A percentile compares a stretch with the other conserved stretches of the same genome.
phyloP scores from a whole-genome alignment of 2,888 invertebrate genomes.

The Toxonevra muliebris region DNA sequence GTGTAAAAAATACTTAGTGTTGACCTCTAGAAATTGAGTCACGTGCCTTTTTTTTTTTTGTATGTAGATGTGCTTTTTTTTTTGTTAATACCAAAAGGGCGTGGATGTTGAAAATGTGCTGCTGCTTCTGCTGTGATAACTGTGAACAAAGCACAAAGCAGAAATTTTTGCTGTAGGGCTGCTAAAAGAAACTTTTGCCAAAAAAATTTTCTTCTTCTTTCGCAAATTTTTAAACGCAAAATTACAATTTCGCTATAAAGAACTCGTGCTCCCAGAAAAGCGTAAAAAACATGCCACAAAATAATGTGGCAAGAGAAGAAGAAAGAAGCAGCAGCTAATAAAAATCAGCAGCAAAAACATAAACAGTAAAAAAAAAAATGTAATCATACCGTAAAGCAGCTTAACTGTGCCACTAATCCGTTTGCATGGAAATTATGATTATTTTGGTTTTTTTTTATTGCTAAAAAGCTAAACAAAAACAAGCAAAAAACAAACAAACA shows the following conservation, averaged over 20 bases:
- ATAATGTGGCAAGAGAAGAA: not conserved
- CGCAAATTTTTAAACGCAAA: no score
- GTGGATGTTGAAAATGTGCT: conserved; percentile 20
- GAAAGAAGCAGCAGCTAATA: not conserved
- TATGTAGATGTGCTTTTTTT: conserved; percentile 16
- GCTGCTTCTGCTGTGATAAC: not conserved
- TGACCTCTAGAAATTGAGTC: conserved; percentile 27
- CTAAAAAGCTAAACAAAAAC: no score
- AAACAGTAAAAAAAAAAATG: not conserved
- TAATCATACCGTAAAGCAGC: conserved; percentile 9
- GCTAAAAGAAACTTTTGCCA: no score
- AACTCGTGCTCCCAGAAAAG: no score
- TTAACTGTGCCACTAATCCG: conserved; percentile 13
- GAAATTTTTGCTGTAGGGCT: not conserved
- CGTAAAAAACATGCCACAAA: no score
- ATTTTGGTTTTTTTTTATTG: no score
- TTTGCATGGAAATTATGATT: not conserved
- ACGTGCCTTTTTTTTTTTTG: conserved; percentile 27
- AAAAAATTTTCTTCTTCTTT: no score
- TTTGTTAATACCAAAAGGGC: conserved; percentile 26
- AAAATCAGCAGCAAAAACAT: not conserved
- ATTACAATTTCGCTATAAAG: no score
- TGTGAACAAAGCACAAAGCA: not conserved
- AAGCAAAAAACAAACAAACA: conserved; percentile 1
- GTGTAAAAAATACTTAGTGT: not conserved